A percentile compares a stretch with the other conserved stretches of the same genome.
Evolutionary conservation across 2,113 vertebrate genomes (phyloP).

Genomic region (Otolemur garnettii): DNA sequence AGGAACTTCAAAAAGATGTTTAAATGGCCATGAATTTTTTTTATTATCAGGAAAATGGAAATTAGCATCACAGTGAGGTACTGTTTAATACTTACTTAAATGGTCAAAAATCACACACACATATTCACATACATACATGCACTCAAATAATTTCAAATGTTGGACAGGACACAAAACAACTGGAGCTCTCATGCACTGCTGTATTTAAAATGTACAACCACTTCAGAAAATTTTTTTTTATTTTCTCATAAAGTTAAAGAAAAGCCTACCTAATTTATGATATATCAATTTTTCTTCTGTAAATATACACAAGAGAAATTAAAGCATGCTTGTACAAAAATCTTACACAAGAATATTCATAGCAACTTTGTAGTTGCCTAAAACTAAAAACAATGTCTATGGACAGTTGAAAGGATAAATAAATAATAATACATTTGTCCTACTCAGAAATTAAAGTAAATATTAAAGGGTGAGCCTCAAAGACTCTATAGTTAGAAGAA

Average conservation of each 20-base stretch:
- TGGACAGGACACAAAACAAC: background rate
- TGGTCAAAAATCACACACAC: background rate
- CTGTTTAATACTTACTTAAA: background rate
- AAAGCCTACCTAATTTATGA: background rate
- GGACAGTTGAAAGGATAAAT: background rate
- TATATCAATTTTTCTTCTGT: background rate
- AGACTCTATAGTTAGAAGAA: background rate
- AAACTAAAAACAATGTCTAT: background rate
- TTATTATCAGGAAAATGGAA: background rate
- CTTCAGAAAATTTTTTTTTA: background rate
- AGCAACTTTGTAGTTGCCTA: background rate
- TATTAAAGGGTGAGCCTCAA: background rate
- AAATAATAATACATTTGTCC: background rate
- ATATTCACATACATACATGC: background rate
- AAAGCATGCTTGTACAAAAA: background rate
- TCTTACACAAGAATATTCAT: background rate
- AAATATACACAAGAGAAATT: background rate
- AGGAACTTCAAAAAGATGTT: background rate
- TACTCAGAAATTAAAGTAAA: background rate
- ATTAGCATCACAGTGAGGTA: background rate
- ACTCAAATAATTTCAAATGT: background rate
- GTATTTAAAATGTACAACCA: background rate
- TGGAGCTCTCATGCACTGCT: background rate
- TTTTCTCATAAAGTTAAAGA: constrained; percentile 41
- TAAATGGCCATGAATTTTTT: background rate